Conservation (phyloP, 1,140 invertebrate species). For the Chironomus striatipennis region DNA sequence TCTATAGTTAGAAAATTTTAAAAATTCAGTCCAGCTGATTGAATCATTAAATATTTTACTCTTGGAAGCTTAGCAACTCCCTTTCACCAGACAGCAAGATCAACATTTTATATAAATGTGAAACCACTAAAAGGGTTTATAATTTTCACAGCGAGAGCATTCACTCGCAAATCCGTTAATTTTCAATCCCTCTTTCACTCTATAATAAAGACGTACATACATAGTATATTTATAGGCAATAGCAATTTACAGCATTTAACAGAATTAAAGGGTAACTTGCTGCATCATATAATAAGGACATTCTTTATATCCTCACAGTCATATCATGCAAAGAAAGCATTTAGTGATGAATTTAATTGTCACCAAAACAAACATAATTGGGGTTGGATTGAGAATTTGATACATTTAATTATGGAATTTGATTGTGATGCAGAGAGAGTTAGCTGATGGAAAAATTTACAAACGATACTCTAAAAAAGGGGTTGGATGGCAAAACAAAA, state of each 20-base stretch:
- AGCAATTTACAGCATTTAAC: slow-evolving; percentile 1
- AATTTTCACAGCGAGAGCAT: slow-evolving; percentile 19
- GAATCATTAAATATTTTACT: too few relatives aligned
- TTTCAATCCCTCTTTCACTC: slow-evolving; percentile 7
- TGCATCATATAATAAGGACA: too few relatives aligned
- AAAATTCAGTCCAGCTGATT: too few relatives aligned
- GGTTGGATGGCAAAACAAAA: background rate
- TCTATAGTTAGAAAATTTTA: too few relatives aligned
- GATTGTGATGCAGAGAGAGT: background rate
- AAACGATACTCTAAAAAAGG: background rate
- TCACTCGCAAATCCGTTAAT: slow-evolving; percentile 20
- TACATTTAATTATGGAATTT: slow-evolving; percentile 19
- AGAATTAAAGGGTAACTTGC: background rate
- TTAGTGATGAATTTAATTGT: slow-evolving; percentile 15
- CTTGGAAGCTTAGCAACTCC: background rate
- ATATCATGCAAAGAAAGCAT: background rate
- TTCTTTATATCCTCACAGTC: too few relatives aligned
- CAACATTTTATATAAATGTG: background rate
- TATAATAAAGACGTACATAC: background rate
- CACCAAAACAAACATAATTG: slow-evolving; percentile 11
- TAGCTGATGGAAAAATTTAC: too few relatives aligned
- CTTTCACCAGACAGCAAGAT: background rate
- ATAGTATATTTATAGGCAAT: background rate
- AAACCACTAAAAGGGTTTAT: slow-evolving; percentile 18
- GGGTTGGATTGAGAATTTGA: slow-evolving; percentile 17